Conservation (phyloP, 2,113 vertebrate species). For the Forbesichthys agassizii region DNA sequence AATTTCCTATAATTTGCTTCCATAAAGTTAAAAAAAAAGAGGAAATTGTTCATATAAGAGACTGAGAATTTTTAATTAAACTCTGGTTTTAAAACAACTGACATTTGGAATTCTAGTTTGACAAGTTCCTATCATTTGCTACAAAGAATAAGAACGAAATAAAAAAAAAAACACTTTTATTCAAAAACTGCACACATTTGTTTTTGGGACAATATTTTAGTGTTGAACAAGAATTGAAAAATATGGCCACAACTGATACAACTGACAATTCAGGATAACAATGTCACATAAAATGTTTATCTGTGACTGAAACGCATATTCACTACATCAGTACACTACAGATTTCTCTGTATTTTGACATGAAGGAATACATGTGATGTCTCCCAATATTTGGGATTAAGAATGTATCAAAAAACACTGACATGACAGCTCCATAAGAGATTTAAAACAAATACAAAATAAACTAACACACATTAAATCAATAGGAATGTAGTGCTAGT, state of each 20-base stretch:
- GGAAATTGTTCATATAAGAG: no score
- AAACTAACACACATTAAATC: slow-evolving; percentile 36
- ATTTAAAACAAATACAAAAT: slow-evolving; percentile 17
- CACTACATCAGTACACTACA: slow-evolving; percentile 20
- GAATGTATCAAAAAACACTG: slow-evolving; percentile 21
- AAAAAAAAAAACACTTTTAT: slow-evolving; percentile 53
- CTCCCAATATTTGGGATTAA: slow-evolving; percentile 23
- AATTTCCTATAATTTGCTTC: not conserved
- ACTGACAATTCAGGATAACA: slow-evolving; percentile 8
- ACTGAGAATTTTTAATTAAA: no score
- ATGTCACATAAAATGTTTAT: not conserved
- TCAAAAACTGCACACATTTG: slow-evolving; percentile 61
- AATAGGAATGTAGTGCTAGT: slow-evolving; percentile 70
- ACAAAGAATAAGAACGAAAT: slow-evolving; percentile 1
- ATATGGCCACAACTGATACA: slow-evolving; percentile 32
- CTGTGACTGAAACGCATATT: not conserved
- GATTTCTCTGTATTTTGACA: slow-evolving; percentile 1
- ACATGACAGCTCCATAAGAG: slow-evolving; percentile 22
- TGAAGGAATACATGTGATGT: slow-evolving; percentile 11
- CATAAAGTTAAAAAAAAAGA: not conserved
- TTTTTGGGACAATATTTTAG: slow-evolving; percentile 61
- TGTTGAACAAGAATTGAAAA: slow-evolving; percentile 55
- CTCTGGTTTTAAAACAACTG: no score
- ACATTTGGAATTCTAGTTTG: no score
- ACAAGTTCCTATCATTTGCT: not conserved